Evolutionary conservation across 2,797 vertebrate genomes (phyloP), one percentile per base, ranked within the genome.

Genomic region (Lepus townsendii): DNA sequence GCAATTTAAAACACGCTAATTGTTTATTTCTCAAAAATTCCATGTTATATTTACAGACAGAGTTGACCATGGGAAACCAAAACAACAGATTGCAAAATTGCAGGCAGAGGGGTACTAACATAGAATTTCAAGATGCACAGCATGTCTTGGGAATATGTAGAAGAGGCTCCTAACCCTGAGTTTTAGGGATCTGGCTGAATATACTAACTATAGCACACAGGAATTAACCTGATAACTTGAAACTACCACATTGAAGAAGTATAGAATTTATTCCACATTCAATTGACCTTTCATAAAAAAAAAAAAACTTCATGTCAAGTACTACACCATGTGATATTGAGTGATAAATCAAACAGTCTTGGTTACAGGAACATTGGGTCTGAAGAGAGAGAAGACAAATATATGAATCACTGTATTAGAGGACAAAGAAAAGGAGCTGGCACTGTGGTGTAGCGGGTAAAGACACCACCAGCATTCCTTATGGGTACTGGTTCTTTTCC

Each of bases 281-380:
- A n/a, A 76, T 14, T 88, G 77, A 50, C 10, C 27, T 62, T 82
- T 47, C 35, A 72, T n/a, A 63, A 35, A 42, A 42, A 9, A 47
- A 47, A 47, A 47, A 47, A 88, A 72, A 88, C 17, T 90, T 68
- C 71, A 38, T 75, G 38, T 5, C n/a, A 72, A 8, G 24, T 13
- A 26, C 42, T 63, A 13, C n/a, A 16, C 19, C 52, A 54, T 9
- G 13, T 83, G 32, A 87, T 65, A 90, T 24, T 76, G 42, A 78
- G 9, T 87, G 57, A 87, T 86, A 68, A 96, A 80, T 90, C 32
- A 69, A 16, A 54, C 38, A 78, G 30, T 83, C 32, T 69, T 93
- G 42, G 52, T 50, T 32, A 89, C 30, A 71, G 38, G 22, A 68
- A 69, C 1, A 60, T 93, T 69, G 42, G 9, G 16, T 83, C 72